Percentiles rank a stretch among this genome's conserved stretches.
Conservation (phyloP, 2,797 vertebrate species). For the Rhinoraja longicauda region DNA sequence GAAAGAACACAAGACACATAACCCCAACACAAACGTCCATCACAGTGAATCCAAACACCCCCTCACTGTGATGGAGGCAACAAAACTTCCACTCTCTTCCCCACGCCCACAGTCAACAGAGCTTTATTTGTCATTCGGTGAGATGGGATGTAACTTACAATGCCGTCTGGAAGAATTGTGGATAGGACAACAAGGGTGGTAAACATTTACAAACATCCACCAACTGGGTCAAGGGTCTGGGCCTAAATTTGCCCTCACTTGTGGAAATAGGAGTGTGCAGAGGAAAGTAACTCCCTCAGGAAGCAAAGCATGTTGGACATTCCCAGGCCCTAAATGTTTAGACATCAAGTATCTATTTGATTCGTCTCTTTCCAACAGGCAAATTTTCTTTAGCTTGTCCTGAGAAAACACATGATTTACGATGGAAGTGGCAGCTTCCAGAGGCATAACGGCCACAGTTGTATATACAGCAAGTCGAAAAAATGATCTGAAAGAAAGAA, state of each 20-base stretch:
- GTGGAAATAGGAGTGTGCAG: neutral
- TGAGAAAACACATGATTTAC: neutral
- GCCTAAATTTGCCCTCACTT: neutral
- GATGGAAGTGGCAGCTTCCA: neutral
- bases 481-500: neutral
- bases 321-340: neutral
- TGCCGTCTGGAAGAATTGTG: neutral
- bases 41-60: too few relatives aligned
- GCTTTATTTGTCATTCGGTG: too few relatives aligned
- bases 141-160: neutral
- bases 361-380: neutral
- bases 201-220: neutral
- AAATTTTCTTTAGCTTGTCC: neutral
- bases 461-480: neutral
- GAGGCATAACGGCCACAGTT: neutral
- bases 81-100: too few relatives aligned
- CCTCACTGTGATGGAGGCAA: too few relatives aligned
- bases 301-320: neutral
- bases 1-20: too few relatives aligned
- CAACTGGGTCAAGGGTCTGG: neutral
- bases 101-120: too few relatives aligned
- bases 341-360: neutral
- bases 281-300: neutral
- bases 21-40: too few relatives aligned
- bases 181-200: neutral